phyloP scores from a whole-genome alignment of 2,888 invertebrate genomes.

The Coelinius sp. region DNA sequence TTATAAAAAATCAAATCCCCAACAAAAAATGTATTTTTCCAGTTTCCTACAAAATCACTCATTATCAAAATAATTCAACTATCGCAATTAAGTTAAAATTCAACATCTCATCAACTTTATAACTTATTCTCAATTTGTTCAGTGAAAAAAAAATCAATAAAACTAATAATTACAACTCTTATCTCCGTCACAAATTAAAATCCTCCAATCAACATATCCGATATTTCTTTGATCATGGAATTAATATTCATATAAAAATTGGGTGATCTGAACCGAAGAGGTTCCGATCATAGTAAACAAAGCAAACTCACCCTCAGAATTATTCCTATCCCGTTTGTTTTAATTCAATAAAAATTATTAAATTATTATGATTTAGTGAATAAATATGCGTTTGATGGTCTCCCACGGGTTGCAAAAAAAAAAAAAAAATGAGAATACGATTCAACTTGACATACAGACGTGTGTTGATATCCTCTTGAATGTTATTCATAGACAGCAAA shows the following conservation, averaged over 20 bases:
- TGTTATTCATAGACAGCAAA: conserved; percentile 11
- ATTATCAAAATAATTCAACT: no score
- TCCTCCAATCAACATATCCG: neutral
- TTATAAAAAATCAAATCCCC: no score
- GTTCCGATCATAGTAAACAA: no score
- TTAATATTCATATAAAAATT: neutral
- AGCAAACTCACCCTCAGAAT: no score
- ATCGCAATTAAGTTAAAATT: no score
- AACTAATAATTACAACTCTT: neutral
- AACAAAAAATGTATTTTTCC: no score
- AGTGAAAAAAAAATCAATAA: neutral
- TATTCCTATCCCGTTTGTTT: neutral
- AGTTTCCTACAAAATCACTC: no score
- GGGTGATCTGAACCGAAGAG: no score
- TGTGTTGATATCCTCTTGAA: conserved; percentile 8
- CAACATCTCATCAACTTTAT: no score
- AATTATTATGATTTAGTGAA: neutral
- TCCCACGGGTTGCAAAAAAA: neutral
- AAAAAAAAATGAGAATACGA: neutral
- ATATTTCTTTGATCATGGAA: neutral
- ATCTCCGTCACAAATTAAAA: neutral
- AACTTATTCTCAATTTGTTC: neutral
- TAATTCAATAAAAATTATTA: neutral
- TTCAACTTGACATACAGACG: neutral
- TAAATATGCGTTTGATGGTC: neutral